phyloP scores from a whole-genome alignment of 2,888 invertebrate genomes.

The Macropis europaea region DNA sequence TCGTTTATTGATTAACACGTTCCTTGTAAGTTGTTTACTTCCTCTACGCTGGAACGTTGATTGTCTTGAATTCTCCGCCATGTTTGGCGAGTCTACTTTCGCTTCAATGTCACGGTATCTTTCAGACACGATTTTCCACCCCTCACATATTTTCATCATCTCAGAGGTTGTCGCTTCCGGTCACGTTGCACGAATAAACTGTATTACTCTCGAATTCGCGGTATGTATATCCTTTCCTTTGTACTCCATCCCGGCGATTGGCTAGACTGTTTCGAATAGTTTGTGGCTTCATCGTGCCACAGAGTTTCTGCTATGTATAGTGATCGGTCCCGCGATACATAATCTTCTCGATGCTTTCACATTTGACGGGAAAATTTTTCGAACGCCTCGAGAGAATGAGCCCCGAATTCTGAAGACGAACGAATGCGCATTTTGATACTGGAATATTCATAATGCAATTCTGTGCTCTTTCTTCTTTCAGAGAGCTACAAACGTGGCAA shows the following conservation, averaged over 20 bases:
- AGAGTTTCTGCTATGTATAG: neutral
- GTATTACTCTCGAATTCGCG: conserved; percentile 27
- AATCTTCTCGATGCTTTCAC: conserved; percentile 3
- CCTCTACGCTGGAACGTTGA: too few relatives aligned
- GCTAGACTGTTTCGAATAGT: conserved; percentile 29
- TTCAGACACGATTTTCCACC: neutral
- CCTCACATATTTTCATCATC: conserved; percentile 1
- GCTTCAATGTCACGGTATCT: neutral
- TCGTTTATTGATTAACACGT: too few relatives aligned
- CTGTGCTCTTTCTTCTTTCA: too few relatives aligned
- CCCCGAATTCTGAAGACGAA: neutral
- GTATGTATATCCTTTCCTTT: conserved; percentile 7
- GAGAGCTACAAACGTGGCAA: too few relatives aligned
- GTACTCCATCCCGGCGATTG: conserved; percentile 29
- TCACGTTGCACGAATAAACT: conserved; percentile 43
- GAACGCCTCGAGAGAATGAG: neutral
- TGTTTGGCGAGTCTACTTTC: neutral
- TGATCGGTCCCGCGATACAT: conserved; percentile 20
- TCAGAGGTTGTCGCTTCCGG: conserved; percentile 23
- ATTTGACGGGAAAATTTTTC: neutral
- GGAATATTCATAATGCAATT: too few relatives aligned
- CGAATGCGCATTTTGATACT: too few relatives aligned
- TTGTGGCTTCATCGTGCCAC: conserved; percentile 20
- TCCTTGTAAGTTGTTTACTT: too few relatives aligned
- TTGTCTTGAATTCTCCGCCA: too few relatives aligned